Conservation (phyloP, 37 sponge, comb jelly and placozoan genomes). For the Corticium candelabrum region DNA sequence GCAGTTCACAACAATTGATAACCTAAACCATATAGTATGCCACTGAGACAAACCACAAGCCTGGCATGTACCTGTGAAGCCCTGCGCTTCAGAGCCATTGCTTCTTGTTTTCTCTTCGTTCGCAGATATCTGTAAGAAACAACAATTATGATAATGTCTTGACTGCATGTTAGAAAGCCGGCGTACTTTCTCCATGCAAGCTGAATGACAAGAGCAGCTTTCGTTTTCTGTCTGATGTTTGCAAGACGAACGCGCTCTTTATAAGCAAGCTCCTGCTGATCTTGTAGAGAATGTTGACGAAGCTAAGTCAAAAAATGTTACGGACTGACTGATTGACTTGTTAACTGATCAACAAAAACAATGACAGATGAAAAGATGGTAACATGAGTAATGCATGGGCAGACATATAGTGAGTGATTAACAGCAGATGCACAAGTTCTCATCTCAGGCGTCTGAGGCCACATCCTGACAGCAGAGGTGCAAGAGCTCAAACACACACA, state of each 20-base stretch:
- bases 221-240: not conserved
- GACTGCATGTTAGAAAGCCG: not conserved
- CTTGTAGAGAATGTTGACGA: not conserved
- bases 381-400: too few species aligned
- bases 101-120: constrained; percentile 2
- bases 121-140: constrained; percentile 12
- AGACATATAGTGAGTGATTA: too few species aligned
- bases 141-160: not conserved
- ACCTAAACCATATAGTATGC: not conserved
- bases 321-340: too few species aligned
- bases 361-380: too few species aligned
- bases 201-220: constrained; percentile 17
- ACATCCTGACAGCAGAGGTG: too few species aligned
- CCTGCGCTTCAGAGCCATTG: not conserved
- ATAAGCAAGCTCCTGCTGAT: not conserved
- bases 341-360: too few species aligned
- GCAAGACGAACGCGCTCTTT: not conserved
- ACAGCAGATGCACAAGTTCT: too few species aligned
- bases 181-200: constrained; percentile 14
- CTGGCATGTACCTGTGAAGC: not conserved
- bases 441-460: too few species aligned
- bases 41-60: too few species aligned
- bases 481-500: too few species aligned
- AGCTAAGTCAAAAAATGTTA: too few species aligned
- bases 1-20: not conserved